Percentiles rank a stretch among this genome's conserved stretches.
Evolutionary conservation across 2,113 vertebrate species (phyloP).

Genomic region (Atrichornis clamosus): DNA sequence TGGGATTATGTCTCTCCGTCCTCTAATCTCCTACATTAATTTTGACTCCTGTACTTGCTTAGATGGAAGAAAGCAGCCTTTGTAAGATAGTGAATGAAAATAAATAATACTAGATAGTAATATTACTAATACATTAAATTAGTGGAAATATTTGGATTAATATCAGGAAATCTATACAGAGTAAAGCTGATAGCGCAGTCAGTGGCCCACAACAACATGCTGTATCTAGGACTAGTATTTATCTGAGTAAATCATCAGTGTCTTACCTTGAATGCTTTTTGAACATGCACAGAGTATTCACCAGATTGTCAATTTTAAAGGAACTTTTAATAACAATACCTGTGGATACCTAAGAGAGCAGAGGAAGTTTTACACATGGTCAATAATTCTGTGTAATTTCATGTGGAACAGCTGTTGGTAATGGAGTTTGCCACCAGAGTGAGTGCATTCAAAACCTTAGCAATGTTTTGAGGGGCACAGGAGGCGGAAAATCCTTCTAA

Average conservation of each 20-base stretch:
- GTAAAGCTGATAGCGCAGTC: background rate
- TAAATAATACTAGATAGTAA: background rate
- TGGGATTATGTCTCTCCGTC: background rate
- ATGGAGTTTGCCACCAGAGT: background rate
- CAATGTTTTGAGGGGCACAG: rapidly evolving
- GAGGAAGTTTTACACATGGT: background rate
- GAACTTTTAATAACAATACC: background rate
- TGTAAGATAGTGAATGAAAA: background rate
- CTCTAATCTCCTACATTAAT: background rate
- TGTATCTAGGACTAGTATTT: background rate
- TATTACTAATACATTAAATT: background rate
- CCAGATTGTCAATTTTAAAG: background rate
- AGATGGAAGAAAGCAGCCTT: background rate
- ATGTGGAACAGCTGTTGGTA: background rate
- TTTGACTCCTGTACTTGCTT: background rate
- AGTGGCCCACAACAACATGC: background rate
- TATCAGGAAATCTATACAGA: background rate
- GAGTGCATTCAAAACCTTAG: background rate
- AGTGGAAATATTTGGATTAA: background rate
- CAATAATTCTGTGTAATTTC: background rate
- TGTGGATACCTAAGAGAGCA: background rate
- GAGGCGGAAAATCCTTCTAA: background rate
- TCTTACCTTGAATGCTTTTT: background rate
- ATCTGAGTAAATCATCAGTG: background rate
- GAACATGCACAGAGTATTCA: background rate